Evolutionary conservation across 2,888 invertebrate species (phyloP).

Genomic region (Melieria picta): DNA sequence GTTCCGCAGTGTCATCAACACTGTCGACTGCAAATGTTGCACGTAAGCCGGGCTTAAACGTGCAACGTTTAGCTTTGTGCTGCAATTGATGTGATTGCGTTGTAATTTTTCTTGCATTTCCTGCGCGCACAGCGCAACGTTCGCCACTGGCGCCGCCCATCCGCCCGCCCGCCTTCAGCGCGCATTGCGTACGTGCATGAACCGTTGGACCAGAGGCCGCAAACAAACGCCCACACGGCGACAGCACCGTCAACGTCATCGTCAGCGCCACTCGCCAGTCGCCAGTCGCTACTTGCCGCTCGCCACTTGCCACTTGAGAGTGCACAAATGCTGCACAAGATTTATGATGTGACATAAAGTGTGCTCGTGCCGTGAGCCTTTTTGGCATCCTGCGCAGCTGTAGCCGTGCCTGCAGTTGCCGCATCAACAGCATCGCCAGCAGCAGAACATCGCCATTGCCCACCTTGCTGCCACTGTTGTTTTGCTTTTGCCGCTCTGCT

Average conservation of each 20-base stretch:
- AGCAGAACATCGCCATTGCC: not conserved
- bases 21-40: conserved; percentile 24
- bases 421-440: conserved; percentile 7
- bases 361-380: conserved; percentile 25
- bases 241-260: not conserved
- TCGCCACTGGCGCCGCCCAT: not conserved
- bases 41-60: not conserved
- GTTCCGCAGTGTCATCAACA: conserved; percentile 30
- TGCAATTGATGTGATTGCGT: not conserved
- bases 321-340: conserved; percentile 34
- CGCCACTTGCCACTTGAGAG: conserved; percentile 9
- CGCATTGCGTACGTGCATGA: conserved; percentile 5
- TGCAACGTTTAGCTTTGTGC: not conserved
- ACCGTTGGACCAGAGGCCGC: not conserved
- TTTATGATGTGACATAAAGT: conserved; percentile 39
- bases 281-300: not conserved
- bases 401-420: not conserved
- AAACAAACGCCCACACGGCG: not conserved
- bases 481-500: no score
- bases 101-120: conserved; percentile 20
- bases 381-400: conserved; percentile 2
- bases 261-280: conserved; percentile 11
- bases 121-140: not conserved
- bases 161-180: no score
- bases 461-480: no score